Evolutionary conservation across 1,140 invertebrate species (phyloP).

Genomic region (Trissolcus basalis): DNA sequence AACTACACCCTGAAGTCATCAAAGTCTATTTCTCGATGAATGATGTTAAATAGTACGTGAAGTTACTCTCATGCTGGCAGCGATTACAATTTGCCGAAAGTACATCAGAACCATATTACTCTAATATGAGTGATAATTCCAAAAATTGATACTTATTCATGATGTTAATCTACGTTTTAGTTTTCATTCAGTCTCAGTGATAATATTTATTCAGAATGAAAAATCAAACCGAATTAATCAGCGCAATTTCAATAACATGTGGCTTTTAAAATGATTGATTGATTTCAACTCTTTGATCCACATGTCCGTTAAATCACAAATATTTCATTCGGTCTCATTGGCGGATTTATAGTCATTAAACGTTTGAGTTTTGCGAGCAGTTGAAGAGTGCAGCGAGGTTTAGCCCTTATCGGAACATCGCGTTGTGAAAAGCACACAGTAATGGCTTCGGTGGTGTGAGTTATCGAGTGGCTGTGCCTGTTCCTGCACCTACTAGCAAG

Average conservation of each 20-base stretch:
- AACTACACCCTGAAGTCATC: conserved; percentile 8
- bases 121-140: too few species aligned
- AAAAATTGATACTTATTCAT: too few species aligned
- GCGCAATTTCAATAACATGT: too few species aligned
- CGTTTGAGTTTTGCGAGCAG: not conserved
- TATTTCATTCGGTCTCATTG: too few species aligned
- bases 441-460: conserved; percentile 48
- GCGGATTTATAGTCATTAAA: not conserved
- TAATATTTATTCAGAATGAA: too few species aligned
- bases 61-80: not conserved
- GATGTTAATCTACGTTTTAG: too few species aligned
- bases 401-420: conserved; percentile 27
- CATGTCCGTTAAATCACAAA: too few species aligned
- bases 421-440: conserved; percentile 44
- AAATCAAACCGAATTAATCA: too few species aligned
- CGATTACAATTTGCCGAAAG: conserved; percentile 2
- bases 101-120: too few species aligned
- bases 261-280: too few species aligned
- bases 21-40: conserved; percentile 9
- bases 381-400: conserved; percentile 12
- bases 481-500: conserved; percentile 17
- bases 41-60: conserved; percentile 8
- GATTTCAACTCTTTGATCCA: too few species aligned
- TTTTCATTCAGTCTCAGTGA: too few species aligned
- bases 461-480: conserved; percentile 40